Base-by-base conservation (phyloP, 2,797 vertebrate genomes). In the Girardinus metallicus region DNA sequence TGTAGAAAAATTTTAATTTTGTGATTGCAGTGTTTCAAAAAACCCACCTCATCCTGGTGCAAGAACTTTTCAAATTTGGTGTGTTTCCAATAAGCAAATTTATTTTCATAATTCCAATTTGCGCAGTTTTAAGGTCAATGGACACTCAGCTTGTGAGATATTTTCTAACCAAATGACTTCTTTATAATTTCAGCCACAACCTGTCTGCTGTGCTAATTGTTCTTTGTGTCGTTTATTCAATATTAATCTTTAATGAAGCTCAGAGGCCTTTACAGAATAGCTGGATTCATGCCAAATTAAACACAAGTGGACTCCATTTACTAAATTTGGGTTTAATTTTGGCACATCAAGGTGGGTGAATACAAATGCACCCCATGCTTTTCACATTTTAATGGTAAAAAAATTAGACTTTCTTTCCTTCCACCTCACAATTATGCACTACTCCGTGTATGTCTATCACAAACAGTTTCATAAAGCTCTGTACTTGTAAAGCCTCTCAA, bases 401-500 rank as follows among this genome's bases (percentile, higher is more conserved):
- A 70, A 43, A 43, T 1, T 0, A 6, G 0, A n/a, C 43, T 70
- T 41, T 26, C 26, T 44, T 70, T 70, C 5, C 26, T n/a, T n/a
- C 41, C 11, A 29, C 26, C 34, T 71, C 5, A 44, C 12, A 16
- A 9, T 44, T 71, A 29, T n/a, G 68, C 68, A 71, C 39, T 29
- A 26, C 12, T n/a, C 26, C 3, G 5, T 71, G 41, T 71, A 29
- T 41, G 13, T 41, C 64, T 13, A 68, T 44, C 68, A 71, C 39
- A 43, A 43, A 43, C 66, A 7, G 39, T 43, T 68, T 68, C 23
- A 9, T 36, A 6, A 68, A 16, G 41, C 26, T 44, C 11, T n/a
- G 41, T 4, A 13, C 5, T 83, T 82, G 77, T 82, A 70, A 84
- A 85, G 88, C 85, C 86, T 84, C 90, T 91, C 91, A 90, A 91